These are phyloP conservation scores for Enteromius anoplus DNA, from an alignment of 2,797 vertebrate genomes.

Conservation along the genomic window DNA sequence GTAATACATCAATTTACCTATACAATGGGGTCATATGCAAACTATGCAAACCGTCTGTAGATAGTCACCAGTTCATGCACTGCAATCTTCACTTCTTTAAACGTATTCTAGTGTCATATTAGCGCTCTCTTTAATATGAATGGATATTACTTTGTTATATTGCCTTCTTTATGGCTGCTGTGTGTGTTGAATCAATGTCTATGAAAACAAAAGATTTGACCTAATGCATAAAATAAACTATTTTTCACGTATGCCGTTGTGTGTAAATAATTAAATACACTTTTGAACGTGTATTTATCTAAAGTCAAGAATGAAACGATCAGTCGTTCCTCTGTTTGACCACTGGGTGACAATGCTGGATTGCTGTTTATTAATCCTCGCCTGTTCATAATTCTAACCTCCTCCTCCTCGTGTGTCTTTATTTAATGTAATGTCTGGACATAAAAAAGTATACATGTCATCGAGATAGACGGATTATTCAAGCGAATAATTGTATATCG, in stretches of 20 bases:
- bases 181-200: background rate
- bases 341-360: constrained; percentile 42
- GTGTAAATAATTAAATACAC: background rate
- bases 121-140: background rate
- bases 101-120: background rate
- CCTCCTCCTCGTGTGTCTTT: background rate
- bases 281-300: background rate
- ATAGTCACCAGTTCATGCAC: background rate
- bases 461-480: background rate
- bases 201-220: background rate
- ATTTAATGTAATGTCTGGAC: background rate
- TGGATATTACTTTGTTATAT: background rate
- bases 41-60: background rate
- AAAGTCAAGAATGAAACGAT: background rate
- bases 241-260: background rate
- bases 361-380: background rate
- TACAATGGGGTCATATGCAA: background rate
- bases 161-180: background rate
- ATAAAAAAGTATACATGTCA: background rate
- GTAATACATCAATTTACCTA: background rate
- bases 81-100: background rate
- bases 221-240: background rate
- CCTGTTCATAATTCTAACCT: background rate
- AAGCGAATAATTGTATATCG: background rate
- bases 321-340: background rate